These are phyloP conservation scores for Arvicola amphibius DNA, from an alignment of 2,797 vertebrate genomes.

Conservation along the genomic window DNA sequence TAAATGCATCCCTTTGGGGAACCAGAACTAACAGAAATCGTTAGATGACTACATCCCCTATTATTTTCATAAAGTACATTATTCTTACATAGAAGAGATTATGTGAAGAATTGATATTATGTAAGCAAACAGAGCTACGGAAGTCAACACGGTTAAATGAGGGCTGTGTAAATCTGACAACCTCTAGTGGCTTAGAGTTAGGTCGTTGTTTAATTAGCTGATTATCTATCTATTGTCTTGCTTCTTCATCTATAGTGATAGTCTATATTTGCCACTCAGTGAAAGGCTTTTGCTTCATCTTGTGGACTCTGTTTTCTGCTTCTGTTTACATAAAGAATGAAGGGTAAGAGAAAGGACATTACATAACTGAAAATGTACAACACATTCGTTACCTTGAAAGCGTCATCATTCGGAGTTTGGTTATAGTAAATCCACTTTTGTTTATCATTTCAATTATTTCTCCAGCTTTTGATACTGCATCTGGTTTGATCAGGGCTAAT, in stretches of 20 bases:
- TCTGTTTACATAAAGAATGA: not conserved
- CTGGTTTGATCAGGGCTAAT: conserved; percentile 95
- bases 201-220: not conserved
- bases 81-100: not conserved
- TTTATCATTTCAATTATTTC: conserved; percentile 93
- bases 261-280: not conserved
- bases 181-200: not conserved
- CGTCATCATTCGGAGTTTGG: conserved; percentile 96
- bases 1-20: not conserved
- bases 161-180: not conserved
- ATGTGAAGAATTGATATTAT: not conserved
- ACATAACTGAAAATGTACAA: conserved; percentile 19
- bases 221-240: not conserved
- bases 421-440: conserved; percentile 93
- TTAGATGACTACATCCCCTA: not conserved
- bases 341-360: not conserved
- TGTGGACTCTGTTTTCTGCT: not conserved
- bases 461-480: conserved; percentile 91
- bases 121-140: not conserved
- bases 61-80: not conserved
- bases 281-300: not conserved
- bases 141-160: not conserved
- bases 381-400: conserved; percentile 94
- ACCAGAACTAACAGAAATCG: not conserved
- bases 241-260: not conserved